phyloP scores from a whole-genome alignment of 2,113 vertebrate genomes.

The Dicentrarchus labrax region DNA sequence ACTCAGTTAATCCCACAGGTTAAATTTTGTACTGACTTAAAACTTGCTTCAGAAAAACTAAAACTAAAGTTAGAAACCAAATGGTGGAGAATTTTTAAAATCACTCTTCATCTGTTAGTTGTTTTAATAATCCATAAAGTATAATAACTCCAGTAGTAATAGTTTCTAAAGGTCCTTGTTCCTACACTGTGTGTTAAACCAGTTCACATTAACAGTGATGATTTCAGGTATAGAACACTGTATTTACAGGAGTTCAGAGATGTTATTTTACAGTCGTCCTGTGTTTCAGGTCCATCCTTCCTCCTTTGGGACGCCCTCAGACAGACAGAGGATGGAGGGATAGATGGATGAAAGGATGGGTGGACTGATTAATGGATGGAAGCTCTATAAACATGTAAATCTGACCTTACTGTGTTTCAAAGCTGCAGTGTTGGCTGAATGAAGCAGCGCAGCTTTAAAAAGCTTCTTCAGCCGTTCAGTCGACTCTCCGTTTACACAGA shows the following conservation, averaged over 20 bases:
- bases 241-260: background rate
- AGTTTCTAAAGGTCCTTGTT: too few species aligned
- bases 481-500: slow-evolving; percentile 64
- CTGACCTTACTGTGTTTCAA: slow-evolving; percentile 79
- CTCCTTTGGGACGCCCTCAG: slow-evolving; percentile 26
- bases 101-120: too few species aligned
- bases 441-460: slow-evolving; percentile 64
- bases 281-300: background rate
- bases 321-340: slow-evolving; percentile 41
- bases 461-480: slow-evolving; percentile 63
- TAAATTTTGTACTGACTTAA: too few species aligned
- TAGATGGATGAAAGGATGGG: slow-evolving; percentile 41
- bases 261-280: slow-evolving; percentile 11
- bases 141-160: too few species aligned
- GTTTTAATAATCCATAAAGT: too few species aligned
- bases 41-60: too few species aligned
- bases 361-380: slow-evolving; percentile 63
- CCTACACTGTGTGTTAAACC: too few species aligned
- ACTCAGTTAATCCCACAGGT: too few species aligned
- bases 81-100: too few species aligned
- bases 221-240: background rate
- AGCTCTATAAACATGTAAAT: slow-evolving; percentile 78
- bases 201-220: background rate
- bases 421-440: slow-evolving; percentile 59
- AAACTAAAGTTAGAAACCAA: too few species aligned